phyloP scores from a whole-genome alignment of 2,888 invertebrate genomes.

The Phengaris alcon region DNA sequence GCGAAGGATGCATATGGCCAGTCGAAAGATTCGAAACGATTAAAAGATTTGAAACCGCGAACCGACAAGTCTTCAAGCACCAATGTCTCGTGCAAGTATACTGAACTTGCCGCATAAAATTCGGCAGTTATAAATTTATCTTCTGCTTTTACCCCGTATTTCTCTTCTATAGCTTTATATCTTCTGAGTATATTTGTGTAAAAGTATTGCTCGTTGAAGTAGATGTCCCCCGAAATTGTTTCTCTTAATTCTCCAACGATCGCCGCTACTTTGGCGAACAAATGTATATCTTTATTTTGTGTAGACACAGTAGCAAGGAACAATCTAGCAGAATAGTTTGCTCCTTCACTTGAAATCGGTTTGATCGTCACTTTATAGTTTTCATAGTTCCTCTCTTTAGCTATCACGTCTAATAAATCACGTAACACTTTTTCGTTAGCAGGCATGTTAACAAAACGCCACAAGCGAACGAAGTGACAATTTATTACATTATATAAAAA shows the following conservation, averaged over 20 bases:
- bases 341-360: constrained; percentile 48
- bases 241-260: constrained; percentile 40
- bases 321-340: constrained; percentile 50
- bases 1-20: constrained; percentile 46
- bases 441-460: neutral
- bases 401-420: constrained; percentile 43
- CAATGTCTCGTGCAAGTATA: constrained; percentile 40
- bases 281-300: constrained; percentile 39
- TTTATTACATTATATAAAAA: neutral
- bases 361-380: constrained; percentile 42
- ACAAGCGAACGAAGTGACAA: neutral
- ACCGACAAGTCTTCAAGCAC: constrained; percentile 44
- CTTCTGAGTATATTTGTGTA: constrained; percentile 40
- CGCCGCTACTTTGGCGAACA: constrained; percentile 40
- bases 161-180: constrained; percentile 39
- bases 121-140: constrained; percentile 41
- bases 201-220: constrained; percentile 39
- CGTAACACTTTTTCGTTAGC: constrained; percentile 37
- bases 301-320: constrained; percentile 44
- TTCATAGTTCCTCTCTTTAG: constrained; percentile 43
- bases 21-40: constrained; percentile 43
- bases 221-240: constrained; percentile 32
- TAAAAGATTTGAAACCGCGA: constrained; percentile 40
- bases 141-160: constrained; percentile 38
- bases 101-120: constrained; percentile 39